Conservation (phyloP, 2,797 vertebrate species). For the Phaenicophaeus curvirostris region DNA sequence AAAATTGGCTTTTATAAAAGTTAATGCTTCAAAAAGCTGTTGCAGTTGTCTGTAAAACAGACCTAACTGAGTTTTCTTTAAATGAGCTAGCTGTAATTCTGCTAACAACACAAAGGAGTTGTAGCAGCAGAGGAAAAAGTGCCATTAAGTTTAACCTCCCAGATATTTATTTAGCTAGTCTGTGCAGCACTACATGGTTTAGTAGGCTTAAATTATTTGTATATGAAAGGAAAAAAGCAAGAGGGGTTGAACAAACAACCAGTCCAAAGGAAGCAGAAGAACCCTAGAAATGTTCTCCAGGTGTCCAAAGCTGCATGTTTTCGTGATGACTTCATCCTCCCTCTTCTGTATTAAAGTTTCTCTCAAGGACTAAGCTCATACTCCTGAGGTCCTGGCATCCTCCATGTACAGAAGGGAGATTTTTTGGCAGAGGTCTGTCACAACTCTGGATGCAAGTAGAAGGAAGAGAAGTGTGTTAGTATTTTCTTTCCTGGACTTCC, state of each 20-base stretch:
- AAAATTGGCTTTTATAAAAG: not conserved
- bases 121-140: not conserved
- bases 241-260: not conserved
- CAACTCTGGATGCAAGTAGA: not conserved
- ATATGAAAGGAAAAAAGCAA: not conserved
- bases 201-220: not conserved
- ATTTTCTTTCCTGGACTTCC: not conserved
- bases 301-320: not conserved
- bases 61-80: not conserved
- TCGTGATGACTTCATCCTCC: not conserved
- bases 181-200: not conserved
- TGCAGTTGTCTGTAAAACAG: not conserved
- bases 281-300: not conserved
- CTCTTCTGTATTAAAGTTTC: not conserved
- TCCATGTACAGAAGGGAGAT: not conserved
- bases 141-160: not conserved
- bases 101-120: not conserved
- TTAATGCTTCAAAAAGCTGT: not conserved
- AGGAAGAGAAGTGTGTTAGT: not conserved
- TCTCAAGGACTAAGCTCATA: not conserved
- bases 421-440: not conserved
- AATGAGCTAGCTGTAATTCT: not conserved
- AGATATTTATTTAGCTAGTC: not conserved
- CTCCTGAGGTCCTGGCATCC: not conserved
- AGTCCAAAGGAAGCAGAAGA: not conserved